These are phyloP conservation scores for Theristus sp. DNA, from an alignment of 2,888 invertebrate species.

Conservation along the genomic window DNA sequence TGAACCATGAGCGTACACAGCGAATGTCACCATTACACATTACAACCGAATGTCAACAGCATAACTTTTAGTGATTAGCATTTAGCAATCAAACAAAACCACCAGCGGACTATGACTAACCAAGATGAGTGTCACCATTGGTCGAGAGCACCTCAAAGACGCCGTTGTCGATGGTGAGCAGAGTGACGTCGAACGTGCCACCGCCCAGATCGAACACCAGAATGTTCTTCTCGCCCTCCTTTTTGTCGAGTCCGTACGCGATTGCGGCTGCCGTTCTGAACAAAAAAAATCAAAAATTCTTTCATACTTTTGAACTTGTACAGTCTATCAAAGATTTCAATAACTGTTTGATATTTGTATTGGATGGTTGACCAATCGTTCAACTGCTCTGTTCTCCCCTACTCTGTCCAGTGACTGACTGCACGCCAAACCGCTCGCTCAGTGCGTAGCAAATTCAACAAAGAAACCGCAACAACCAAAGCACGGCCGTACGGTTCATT, in stretches of 20 bases:
- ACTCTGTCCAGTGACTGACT: too few relatives aligned
- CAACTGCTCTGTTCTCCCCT: too few relatives aligned
- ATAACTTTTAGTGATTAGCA: too few relatives aligned
- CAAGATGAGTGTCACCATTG: slow-evolving; percentile 39
- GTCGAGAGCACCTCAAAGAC: slow-evolving; percentile 58
- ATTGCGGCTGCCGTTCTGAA: slow-evolving; percentile 28
- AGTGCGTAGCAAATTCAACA: too few relatives aligned
- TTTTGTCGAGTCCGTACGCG: slow-evolving; percentile 28
- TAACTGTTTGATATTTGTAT: not conserved
- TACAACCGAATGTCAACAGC: too few relatives aligned
- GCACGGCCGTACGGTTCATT: slow-evolving; percentile 61
- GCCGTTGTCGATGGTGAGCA: slow-evolving; percentile 92
- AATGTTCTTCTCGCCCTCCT: slow-evolving; percentile 67
- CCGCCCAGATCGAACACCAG: slow-evolving; percentile 96
- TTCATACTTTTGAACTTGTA: not conserved
- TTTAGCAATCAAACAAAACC: too few relatives aligned
- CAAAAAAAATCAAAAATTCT: slow-evolving; percentile 1
- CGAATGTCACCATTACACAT: too few relatives aligned
- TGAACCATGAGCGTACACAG: too few relatives aligned
- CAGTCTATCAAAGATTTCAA: not conserved
- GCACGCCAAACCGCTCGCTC: too few relatives aligned
- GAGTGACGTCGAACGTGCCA: slow-evolving; percentile 95
- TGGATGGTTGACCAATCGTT: not conserved
- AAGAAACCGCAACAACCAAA: too few relatives aligned
- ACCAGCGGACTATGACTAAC: too few relatives aligned